Evolutionary conservation across 2,113 vertebrate genomes (phyloP).

Genomic region (Sceloporus undulatus): DNA sequence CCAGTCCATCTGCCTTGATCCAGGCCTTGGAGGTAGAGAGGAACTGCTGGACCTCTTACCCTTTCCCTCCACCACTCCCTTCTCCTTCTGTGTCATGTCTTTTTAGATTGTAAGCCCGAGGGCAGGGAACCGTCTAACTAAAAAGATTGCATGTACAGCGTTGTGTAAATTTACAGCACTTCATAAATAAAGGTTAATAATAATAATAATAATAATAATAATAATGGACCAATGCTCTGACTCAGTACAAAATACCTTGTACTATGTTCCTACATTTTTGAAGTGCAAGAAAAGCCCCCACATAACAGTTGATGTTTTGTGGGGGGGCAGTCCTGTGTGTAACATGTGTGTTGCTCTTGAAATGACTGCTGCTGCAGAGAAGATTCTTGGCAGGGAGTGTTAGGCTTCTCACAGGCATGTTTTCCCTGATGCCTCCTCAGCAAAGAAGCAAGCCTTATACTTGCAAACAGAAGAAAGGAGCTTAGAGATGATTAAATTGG

Average conservation of each 20-base stretch:
- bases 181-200: too few relatives aligned
- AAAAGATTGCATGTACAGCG: too few relatives aligned
- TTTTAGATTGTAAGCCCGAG: too few relatives aligned
- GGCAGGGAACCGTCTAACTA: too few relatives aligned
- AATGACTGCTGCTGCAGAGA: background rate
- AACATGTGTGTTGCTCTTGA: background rate
- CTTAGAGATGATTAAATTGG: conserved; percentile 24
- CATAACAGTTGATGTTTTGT: background rate
- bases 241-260: background rate
- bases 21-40: too few relatives aligned
- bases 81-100: too few relatives aligned
- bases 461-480: background rate
- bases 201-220: too few relatives aligned
- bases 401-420: background rate
- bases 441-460: conserved; percentile 19
- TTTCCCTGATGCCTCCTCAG: background rate
- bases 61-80: too few relatives aligned
- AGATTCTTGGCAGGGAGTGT: background rate
- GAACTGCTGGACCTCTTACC: too few relatives aligned
- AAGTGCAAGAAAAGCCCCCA: background rate
- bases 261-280: background rate
- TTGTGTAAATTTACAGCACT: too few relatives aligned
- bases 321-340: background rate
- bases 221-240: background rate
- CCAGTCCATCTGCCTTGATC: too few relatives aligned